Percentiles rank a stretch among this genome's conserved stretches.
Evolutionary conservation across 2,888 invertebrate genomes (phyloP).

Genomic region (Mystacides longicornis): DNA sequence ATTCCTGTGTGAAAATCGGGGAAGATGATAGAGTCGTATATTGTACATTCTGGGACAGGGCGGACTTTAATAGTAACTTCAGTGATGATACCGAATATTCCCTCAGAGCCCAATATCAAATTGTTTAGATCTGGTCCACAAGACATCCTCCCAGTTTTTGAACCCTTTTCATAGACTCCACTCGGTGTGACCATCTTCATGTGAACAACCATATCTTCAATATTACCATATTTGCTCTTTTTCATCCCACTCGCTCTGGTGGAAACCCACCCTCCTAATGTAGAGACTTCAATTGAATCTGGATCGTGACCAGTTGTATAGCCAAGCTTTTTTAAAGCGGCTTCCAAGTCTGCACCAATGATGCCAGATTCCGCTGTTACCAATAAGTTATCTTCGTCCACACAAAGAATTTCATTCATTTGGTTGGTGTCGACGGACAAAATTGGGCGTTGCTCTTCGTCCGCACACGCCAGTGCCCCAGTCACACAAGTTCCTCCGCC

Average conservation of each 20-base stretch:
- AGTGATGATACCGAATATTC: conserved; percentile 90
- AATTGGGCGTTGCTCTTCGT: conserved; percentile 69
- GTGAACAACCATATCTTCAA: conserved; percentile 89
- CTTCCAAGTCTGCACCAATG: conserved; percentile 89
- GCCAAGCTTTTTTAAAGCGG: conserved; percentile 68
- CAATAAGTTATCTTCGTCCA: conserved; percentile 73
- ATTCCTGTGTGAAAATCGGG: conserved; percentile 90
- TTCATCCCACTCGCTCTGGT: conserved; percentile 98
- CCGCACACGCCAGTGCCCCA: conserved; percentile 78
- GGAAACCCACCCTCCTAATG: conserved; percentile 96
- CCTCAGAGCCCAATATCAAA: conserved; percentile 87
- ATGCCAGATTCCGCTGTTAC: conserved; percentile 78
- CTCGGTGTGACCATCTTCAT: conserved; percentile 78
- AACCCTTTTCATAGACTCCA: conserved; percentile 77
- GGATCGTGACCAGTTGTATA: conserved; percentile 95
- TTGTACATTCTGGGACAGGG: conserved; percentile 74
- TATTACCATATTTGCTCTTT: conserved; percentile 97
- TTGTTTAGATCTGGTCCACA: conserved; percentile 91
- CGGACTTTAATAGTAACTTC: conserved; percentile 86
- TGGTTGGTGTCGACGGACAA: conserved; percentile 88
- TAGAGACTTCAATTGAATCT: conserved; percentile 95
- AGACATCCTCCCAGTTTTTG: conserved; percentile 82
- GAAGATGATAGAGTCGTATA: conserved; percentile 93
- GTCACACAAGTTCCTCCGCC: conserved; percentile 95
- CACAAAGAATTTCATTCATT: conserved; percentile 92